A percentile compares a stretch with the other conserved stretches of the same genome.
phyloP scores from a whole-genome alignment of 2,888 invertebrate genomes.

The Pedicia rivosa region DNA sequence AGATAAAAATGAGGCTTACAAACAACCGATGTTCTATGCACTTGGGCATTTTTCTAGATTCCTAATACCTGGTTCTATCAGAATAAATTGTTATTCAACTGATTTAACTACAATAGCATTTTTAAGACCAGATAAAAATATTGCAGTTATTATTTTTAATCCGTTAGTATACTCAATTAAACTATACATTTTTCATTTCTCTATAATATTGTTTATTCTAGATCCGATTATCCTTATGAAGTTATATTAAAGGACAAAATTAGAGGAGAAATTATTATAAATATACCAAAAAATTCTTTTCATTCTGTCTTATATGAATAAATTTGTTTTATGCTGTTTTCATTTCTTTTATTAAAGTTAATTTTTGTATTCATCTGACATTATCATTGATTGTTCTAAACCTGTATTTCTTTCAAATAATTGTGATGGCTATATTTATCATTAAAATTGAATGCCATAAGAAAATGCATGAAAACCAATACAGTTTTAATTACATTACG shows the following conservation, averaged over 20 bases:
- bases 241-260: conserved; percentile 26
- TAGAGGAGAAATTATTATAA: conserved; percentile 23
- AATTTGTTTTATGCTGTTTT: no score
- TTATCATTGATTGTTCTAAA: no score
- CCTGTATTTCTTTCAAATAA: no score
- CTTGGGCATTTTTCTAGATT: conserved; percentile 69
- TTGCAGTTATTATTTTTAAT: conserved; percentile 38
- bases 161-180: conserved; percentile 32
- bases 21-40: conserved; percentile 78
- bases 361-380: no score
- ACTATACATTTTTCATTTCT: no score
- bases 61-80: conserved; percentile 40
- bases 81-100: conserved; percentile 21
- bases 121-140: conserved; percentile 33
- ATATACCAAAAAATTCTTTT: conserved; percentile 27
- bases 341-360: no score
- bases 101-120: conserved; percentile 34
- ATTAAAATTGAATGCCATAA: no score
- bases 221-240: no score
- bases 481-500: no score
- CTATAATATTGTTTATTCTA: no score
- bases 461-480: no score
- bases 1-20: conserved; percentile 56
- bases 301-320: conserved; percentile 31
- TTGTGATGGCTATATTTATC: no score